These are phyloP conservation scores for Pristis pectinata DNA, from an alignment of 2,797 vertebrate genomes.

Conservation along the genomic window DNA sequence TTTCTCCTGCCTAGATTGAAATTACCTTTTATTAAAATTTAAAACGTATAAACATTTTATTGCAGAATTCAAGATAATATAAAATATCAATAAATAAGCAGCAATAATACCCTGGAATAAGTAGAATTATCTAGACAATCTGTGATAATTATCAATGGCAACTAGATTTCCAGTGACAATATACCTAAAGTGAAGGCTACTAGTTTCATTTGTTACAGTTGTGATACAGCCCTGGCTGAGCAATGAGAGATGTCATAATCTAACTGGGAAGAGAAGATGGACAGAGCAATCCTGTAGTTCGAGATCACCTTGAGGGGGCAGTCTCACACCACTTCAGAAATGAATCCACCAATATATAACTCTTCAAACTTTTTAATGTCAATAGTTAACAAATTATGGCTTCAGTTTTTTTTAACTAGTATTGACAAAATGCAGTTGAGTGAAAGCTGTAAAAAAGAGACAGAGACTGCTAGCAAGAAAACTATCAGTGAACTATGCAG, in stretches of 20 bases:
- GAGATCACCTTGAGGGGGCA: constrained; percentile 24
- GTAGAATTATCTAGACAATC: not conserved
- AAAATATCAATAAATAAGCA: not conserved
- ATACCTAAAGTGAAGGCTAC: not conserved
- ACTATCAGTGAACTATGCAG: not conserved
- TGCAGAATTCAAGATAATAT: not conserved
- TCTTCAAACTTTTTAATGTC: not conserved
- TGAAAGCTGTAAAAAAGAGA: not conserved
- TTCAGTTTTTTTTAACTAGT: not conserved
- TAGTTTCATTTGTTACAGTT: not conserved
- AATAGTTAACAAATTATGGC: not conserved
- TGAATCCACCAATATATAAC: not conserved
- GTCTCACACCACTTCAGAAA: not conserved
- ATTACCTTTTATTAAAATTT: not conserved
- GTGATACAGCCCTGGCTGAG: not conserved
- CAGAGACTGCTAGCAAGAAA: not conserved
- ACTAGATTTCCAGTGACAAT: not conserved
- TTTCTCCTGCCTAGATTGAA: not conserved
- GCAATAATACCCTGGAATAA: not conserved
- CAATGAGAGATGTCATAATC: not conserved
- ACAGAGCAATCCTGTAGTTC: not conserved
- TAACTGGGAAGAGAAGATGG: not conserved
- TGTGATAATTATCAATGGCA: not conserved
- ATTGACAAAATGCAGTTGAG: not conserved
- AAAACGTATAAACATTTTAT: not conserved